phyloP scores from a whole-genome alignment of 2,888 invertebrate genomes.

The Coleophora flavipennella region DNA sequence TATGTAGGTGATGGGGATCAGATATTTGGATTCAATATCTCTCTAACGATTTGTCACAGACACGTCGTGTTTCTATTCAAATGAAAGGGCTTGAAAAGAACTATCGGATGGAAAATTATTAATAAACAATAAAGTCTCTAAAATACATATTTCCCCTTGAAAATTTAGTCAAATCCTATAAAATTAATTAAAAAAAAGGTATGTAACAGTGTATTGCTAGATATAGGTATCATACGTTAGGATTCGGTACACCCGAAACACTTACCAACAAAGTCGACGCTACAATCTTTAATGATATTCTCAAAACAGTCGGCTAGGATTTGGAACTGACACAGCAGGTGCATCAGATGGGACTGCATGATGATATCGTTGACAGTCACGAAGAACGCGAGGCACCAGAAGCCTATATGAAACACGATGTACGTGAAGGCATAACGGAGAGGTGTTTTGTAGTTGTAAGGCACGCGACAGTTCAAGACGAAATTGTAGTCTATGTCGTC shows the following conservation, averaged over 20 bases:
- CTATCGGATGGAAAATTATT: too few relatives aligned
- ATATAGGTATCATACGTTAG: not conserved
- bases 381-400: constrained; percentile 14
- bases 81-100: too few relatives aligned
- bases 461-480: constrained; percentile 9
- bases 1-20: too few relatives aligned
- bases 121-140: too few relatives aligned
- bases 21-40: too few relatives aligned
- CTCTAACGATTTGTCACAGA: too few relatives aligned
- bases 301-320: constrained; percentile 16
- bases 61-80: too few relatives aligned
- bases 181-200: not conserved
- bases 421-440: constrained; percentile 13
- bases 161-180: not conserved
- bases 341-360: constrained; percentile 15
- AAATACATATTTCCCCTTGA: too few relatives aligned
- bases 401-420: constrained; percentile 8
- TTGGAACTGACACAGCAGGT: constrained; percentile 16
- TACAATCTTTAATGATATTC: constrained; percentile 12
- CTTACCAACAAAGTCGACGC: constrained; percentile 3
- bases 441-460: constrained; percentile 12
- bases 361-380: constrained; percentile 17
- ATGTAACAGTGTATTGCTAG: not conserved
- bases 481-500: constrained; percentile 19
- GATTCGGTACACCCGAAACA: not conserved